phyloP scores from a whole-genome alignment of 53 echinoderm and acorn worm genomes.

The Arbacia lixula region DNA sequence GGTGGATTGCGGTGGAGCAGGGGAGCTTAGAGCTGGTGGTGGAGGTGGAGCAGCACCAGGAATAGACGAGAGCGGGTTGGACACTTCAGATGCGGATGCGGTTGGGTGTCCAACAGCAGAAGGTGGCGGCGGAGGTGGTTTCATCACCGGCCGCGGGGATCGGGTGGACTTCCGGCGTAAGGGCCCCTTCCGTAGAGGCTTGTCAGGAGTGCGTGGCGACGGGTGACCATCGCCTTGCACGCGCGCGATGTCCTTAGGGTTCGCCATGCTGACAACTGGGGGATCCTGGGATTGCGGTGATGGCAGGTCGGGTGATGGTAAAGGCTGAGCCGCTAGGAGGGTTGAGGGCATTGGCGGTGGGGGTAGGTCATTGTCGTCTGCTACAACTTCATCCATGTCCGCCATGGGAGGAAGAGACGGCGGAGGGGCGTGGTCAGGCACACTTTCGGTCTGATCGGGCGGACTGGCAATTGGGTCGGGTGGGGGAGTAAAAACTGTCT shows the following conservation, averaged over 20 bases:
- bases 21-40: slow-evolving; percentile 32
- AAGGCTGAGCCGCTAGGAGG: background rate
- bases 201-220: background rate
- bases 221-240: background rate
- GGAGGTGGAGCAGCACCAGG: slow-evolving; percentile 19
- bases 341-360: background rate
- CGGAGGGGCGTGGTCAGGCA: too few relatives aligned
- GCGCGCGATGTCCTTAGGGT: background rate
- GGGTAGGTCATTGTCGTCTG: background rate
- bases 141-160: slow-evolving; percentile 17
- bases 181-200: background rate
- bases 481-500: too few relatives aligned
- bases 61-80: background rate
- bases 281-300: slow-evolving; percentile 8
- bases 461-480: too few relatives aligned
- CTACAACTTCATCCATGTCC: background rate
- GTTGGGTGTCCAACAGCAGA: slow-evolving; percentile 35
- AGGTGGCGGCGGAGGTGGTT: slow-evolving; percentile 48
- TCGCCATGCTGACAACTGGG: background rate
- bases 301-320: background rate
- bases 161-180: slow-evolving; percentile 3
- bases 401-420: too few relatives aligned
- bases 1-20: slow-evolving; percentile 21
- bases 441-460: too few relatives aligned
- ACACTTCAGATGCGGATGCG: background rate